Evolutionary conservation across 64 coral and sea anemone genomes (phyloP), one percentile per base, ranked within the genome.

Genomic region (Hydrozoanthus tunicans): DNA sequence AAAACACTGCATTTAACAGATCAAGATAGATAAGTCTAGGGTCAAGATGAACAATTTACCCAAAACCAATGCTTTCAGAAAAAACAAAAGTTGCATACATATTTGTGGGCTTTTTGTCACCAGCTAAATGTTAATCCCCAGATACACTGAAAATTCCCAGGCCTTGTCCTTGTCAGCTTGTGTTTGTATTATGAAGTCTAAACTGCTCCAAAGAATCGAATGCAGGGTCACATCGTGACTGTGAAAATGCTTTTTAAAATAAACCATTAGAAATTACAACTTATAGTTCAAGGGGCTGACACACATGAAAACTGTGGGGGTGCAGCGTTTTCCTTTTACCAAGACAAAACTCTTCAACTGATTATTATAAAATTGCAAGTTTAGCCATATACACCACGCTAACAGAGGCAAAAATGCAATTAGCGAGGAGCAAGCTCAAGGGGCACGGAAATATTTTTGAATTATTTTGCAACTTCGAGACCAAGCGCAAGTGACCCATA

Each of bases 41-140:
- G 0, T 71, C 7, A 1, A 25, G 6, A 24, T 24, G n/a, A 71
- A 17, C 26, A 25, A 25, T 25, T 3, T 71, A 24, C 26, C 17
- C 68, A 71, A 69, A 71, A 13, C 68, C 20, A 69, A 69, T 69
- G 66, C 24, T 73, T 73, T 73, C 23, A 74, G 71, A 23, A 74
- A 4, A 74, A 74, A 74, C 7, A 74, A 14, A 74, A 74, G 26
- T 12, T 51, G 71, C 32, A 43, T 43, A 43, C 24, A 74, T 51
- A 74, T 74, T 74, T 74, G 71, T 32, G 71, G 71, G 9, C 51
- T 74, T 74, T 11, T 74, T 51, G 7, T 64, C 7, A 7, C 13
- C 0, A 64, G 13, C 7, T 64, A 64, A 7, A 9, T 64, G 62
- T 64, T 14, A 7, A 11, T 11, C 17, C 9, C 20, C 69, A 25